These are phyloP conservation scores for Steinernema feltiae DNA, from an alignment of 1,140 invertebrate species.

Conservation along the genomic window DNA sequence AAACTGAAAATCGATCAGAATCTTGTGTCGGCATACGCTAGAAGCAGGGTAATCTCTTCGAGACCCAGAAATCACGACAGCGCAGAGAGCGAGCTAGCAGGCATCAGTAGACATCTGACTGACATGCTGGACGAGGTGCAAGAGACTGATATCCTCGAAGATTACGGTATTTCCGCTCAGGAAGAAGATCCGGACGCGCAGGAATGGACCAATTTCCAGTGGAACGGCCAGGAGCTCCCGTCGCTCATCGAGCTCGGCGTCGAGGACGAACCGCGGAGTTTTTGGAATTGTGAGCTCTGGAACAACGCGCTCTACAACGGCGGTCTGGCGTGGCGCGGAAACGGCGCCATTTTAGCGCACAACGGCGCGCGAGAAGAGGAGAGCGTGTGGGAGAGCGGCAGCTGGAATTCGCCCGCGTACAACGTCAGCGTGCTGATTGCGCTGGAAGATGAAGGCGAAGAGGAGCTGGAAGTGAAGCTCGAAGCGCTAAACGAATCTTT, in stretches of 20 bases:
- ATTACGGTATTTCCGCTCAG: not conserved
- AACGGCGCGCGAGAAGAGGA: not conserved
- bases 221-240: not conserved
- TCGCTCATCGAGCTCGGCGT: not conserved
- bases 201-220: slow-evolving; percentile 5
- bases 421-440: slow-evolving; percentile 18
- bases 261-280: not conserved
- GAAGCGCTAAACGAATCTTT: not conserved
- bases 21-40: not conserved
- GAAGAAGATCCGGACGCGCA: not conserved
- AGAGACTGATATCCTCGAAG: not conserved
- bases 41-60: not conserved
- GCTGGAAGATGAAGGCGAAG: slow-evolving; percentile 22
- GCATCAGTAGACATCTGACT: not conserved
- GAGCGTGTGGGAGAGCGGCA: not conserved
- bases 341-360: not conserved
- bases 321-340: not conserved
- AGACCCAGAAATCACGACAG: not conserved
- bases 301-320: not conserved
- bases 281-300: not conserved
- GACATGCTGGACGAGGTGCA: not conserved
- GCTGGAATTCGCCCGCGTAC: not conserved
- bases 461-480: not conserved
- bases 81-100: not conserved
- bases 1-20: not conserved